Evolutionary conservation across 2,888 invertebrate genomes (phyloP).

Genomic region (Volucella inflata): DNA sequence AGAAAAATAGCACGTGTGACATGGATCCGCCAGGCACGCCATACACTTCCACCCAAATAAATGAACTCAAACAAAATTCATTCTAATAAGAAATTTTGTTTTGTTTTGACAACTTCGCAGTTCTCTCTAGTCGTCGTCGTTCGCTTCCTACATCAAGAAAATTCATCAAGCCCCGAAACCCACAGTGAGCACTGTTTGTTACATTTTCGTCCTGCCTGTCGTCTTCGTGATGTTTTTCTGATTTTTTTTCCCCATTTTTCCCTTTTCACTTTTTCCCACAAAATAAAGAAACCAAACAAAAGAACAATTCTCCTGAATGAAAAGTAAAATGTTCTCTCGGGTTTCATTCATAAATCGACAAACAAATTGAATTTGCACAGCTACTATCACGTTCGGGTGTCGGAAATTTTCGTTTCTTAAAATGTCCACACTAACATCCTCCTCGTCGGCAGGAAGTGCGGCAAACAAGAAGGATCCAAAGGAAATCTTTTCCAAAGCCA

Average conservation of each 20-base stretch:
- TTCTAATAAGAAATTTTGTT: conserved; percentile 65
- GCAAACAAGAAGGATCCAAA: conserved; percentile 40
- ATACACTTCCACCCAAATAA: conserved; percentile 50
- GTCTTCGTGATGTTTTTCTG: conserved; percentile 63
- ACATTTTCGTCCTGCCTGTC: conserved; percentile 68
- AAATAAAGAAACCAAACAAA: conserved; percentile 11
- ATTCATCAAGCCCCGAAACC: conserved; percentile 60
- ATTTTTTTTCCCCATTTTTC: conserved; percentile 41
- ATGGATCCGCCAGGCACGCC: too few relatives aligned
- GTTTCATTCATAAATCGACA: conserved; percentile 18
- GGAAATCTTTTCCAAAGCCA: conserved; percentile 26
- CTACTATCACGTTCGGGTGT: conserved; percentile 5
- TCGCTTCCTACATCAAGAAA: conserved; percentile 40
- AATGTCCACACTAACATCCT: conserved; percentile 66
- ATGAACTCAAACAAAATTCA: conserved; percentile 50
- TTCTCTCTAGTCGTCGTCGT: conserved; percentile 10
- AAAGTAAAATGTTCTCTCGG: background rate
- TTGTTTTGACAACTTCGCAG: conserved; percentile 67
- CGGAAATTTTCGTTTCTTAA: conserved; percentile 32
- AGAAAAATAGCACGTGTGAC: too few relatives aligned
- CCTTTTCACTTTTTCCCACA: conserved; percentile 36
- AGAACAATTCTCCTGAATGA: conserved; percentile 13
- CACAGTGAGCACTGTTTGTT: conserved; percentile 49
- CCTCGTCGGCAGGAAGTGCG: conserved; percentile 41
- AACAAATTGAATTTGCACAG: background rate